These are phyloP conservation scores for Syngnathus typhle DNA, from an alignment of 2,113 vertebrate species.

Conservation along the genomic window DNA sequence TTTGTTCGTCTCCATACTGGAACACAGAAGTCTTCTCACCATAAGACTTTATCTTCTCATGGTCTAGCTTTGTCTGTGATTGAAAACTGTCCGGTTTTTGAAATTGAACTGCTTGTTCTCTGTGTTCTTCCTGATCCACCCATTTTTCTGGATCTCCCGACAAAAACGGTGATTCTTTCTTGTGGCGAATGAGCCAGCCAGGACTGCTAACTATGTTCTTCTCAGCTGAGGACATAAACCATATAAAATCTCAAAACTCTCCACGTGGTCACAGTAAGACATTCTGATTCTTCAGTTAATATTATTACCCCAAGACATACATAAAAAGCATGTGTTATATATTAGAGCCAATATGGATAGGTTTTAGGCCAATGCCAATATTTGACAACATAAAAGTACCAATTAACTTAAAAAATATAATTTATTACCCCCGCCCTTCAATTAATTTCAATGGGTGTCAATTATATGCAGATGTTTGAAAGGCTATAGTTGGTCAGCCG, in stretches of 20 bases:
- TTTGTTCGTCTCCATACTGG: neutral
- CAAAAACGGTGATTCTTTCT: neutral
- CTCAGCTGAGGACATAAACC: slow-evolving; percentile 15
- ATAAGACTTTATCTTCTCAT: neutral
- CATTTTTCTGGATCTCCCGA: slow-evolving; percentile 1
- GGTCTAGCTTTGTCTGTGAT: neutral
- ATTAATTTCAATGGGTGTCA: too few species aligned
- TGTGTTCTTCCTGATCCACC: neutral
- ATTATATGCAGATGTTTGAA: too few species aligned
- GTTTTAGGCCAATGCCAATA: too few species aligned
- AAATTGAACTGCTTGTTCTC: neutral
- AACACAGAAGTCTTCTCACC: neutral
- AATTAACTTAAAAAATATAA: neutral
- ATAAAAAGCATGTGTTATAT: too few species aligned
- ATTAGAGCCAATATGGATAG: too few species aligned
- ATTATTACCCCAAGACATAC: neutral
- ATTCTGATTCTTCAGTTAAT: neutral
- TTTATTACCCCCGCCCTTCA: too few species aligned
- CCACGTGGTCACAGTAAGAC: neutral
- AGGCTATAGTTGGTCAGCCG: too few species aligned
- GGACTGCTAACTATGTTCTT: slow-evolving; percentile 36
- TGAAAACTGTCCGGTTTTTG: neutral
- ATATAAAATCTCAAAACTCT: neutral
- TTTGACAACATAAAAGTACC: too few species aligned
- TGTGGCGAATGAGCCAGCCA: slow-evolving; percentile 24